Evolutionary conservation across 2,888 invertebrate genomes (phyloP).

Genomic region (Aelia acuminata): DNA sequence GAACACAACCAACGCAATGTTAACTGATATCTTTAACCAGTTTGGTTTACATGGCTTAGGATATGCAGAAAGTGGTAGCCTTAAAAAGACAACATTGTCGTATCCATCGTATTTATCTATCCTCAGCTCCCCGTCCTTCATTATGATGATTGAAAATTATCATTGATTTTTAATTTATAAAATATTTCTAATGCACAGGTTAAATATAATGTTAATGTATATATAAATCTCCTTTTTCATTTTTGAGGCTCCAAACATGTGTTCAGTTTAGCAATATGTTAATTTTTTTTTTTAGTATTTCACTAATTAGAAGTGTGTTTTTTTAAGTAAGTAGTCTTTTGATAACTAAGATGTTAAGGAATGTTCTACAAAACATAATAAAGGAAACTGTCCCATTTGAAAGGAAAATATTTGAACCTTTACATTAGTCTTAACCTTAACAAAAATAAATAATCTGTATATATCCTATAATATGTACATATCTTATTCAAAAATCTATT

Average conservation of each 20-base stretch:
- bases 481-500: too few species aligned
- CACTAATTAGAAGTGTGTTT: background rate
- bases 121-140: background rate
- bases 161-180: background rate
- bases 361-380: background rate
- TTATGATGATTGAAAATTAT: conserved; percentile 1
- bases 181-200: background rate
- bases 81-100: background rate
- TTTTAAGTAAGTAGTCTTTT: background rate
- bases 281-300: background rate
- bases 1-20: conserved; percentile 10
- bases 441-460: background rate
- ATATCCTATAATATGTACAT: too few species aligned
- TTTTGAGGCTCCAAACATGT: background rate
- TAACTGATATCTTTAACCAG: conserved; percentile 8
- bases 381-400: background rate
- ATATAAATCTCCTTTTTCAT: background rate
- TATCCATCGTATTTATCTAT: background rate
- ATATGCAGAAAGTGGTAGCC: background rate
- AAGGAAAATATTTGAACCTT: background rate
- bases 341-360: background rate
- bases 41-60: background rate
- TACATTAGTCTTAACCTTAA: background rate
- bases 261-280: background rate
- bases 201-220: background rate